Evolutionary conservation across 2,888 invertebrate species (phyloP), one percentile per base, ranked within the genome.

Genomic region (Agonopterix arenella): DNA sequence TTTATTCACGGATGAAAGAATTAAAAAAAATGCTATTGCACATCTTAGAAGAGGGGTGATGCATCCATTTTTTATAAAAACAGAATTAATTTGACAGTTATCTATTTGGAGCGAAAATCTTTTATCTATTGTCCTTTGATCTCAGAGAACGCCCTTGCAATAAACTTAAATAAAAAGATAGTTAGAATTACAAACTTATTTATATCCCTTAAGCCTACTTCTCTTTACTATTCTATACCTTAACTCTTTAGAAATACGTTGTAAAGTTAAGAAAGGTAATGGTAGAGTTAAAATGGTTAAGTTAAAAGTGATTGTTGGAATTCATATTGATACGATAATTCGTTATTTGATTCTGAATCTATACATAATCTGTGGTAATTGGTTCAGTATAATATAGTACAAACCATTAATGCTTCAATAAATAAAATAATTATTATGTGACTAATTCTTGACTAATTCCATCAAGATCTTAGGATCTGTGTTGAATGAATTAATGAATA

Each of bases 11-110:
- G 60, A 65, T 70, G 64, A 67, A 59, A 62, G 56, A 62, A 62
- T 47, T 53, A 64, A 73, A 76, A 73, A 72, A 72, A 68, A 66
- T 61, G 9, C 43, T 38, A 45, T 48, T 5, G 18, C 56, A 63
- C 63, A 68, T 65, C 60, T 62, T 57, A 60, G n/a, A 56, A 67
- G 68, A 83, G 85, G 84, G 85, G 84, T 84, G 83, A 86, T 61
- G 58, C 53, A 48, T 54, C 51, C 54, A 57, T 64, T 62, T 63
- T 65, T 64, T 59, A 42, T 53, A 59, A 56, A 46, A 60, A 60
- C 62, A 62, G 68, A 76, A 80, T 74, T 76, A 76, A 80, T 76
- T 63, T 68, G 70, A 73, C 72, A 76, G 76, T 70, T 76, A 76
- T 77, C 76, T 80, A 73, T 79, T 53, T 73, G 59, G 79, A 76